Evolutionary conservation across 2,888 invertebrate species (phyloP).

Genomic region (Pristionchus japonicus): DNA sequence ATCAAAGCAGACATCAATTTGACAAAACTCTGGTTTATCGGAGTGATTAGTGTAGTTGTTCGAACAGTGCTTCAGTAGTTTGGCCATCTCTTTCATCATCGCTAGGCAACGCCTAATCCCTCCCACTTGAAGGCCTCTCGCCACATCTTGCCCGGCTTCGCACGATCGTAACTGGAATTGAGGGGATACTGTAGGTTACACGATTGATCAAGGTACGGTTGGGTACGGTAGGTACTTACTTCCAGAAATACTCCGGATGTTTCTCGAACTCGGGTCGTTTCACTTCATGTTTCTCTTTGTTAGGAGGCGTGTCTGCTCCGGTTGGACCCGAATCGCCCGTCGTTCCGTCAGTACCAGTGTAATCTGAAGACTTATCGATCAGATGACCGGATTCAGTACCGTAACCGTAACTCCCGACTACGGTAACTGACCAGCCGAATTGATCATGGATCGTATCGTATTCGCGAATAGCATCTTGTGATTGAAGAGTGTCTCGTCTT

Average conservation of each 20-base stretch:
- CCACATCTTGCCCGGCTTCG: background rate
- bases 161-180: constrained; percentile 1
- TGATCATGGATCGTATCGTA: constrained; percentile 24
- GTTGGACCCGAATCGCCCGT: background rate
- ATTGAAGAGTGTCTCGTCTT: constrained; percentile 16
- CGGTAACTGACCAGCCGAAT: background rate
- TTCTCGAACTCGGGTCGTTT: background rate
- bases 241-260: too few species aligned
- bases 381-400: background rate
- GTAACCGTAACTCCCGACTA: too few species aligned
- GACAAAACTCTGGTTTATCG: constrained; percentile 38
- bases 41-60: background rate
- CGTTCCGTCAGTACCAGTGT: background rate
- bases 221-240: too few species aligned
- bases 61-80: background rate
- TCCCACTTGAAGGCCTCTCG: background rate
- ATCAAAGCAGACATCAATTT: too few species aligned
- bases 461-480: constrained; percentile 14
- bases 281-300: background rate
- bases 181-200: constrained; percentile 6
- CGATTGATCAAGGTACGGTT: background rate
- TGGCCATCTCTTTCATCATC: background rate
- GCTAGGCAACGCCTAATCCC: background rate
- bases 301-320: background rate
- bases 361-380: background rate